Evolutionary conservation across 2,888 invertebrate species (phyloP).

Genomic region (Pristionchus entomophagus): DNA sequence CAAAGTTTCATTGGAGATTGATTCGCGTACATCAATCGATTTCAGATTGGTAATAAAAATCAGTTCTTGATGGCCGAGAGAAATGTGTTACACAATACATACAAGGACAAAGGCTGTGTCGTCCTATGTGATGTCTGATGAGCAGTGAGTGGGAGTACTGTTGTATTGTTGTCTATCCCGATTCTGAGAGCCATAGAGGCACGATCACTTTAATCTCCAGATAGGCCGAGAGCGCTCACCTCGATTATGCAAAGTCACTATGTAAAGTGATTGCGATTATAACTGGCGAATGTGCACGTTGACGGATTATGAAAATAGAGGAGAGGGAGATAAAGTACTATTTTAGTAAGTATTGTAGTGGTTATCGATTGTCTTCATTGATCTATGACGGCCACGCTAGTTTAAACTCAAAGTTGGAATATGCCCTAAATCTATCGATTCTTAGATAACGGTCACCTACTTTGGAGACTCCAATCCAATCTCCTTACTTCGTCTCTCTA

Average conservation of each 20-base stretch:
- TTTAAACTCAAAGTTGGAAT: too few species aligned
- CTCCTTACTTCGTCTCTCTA: neutral
- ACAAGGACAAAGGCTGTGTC: neutral
- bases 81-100: neutral
- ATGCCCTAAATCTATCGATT: neutral
- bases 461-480: neutral
- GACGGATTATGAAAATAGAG: too few species aligned
- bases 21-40: neutral
- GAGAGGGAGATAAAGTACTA: too few species aligned
- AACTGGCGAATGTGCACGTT: too few species aligned
- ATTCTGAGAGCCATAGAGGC: too few species aligned
- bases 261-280: too few species aligned
- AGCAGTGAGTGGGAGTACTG: neutral
- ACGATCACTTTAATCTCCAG: too few species aligned
- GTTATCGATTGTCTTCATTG: too few species aligned
- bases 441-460: neutral
- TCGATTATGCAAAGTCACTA: too few species aligned
- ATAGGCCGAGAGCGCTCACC: too few species aligned
- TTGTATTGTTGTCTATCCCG: neutral
- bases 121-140: slow-evolving; percentile 21
- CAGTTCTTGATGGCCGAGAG: neutral
- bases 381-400: too few species aligned
- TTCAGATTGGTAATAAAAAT: slow-evolving; percentile 28
- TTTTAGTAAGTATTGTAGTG: too few species aligned
- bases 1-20: neutral